Base-by-base conservation (phyloP, 2,113 vertebrate genomes). In the Clinocottus analis region DNA sequence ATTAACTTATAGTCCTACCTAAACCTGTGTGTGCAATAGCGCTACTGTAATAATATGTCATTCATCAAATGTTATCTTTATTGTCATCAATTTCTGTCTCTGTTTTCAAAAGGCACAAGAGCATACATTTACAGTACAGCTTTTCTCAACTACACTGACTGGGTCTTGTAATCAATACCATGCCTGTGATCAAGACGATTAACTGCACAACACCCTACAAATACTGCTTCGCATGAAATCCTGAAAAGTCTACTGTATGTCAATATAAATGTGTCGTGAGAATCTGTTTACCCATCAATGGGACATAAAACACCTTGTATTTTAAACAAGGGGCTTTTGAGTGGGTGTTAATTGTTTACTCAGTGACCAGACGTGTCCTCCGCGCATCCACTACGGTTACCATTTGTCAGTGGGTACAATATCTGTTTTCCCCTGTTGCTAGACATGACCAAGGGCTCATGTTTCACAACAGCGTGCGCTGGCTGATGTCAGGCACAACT, bases 391-490 rank as follows among this genome's bases (percentile, higher is more conserved):
- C 88, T 90, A 88, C 88, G 83, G 91, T 92, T 92, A 94, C 93
- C 58, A 3, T 69, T 84, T 65, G 80, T 72, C 64, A 65, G 78
- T 55, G 47, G 73, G 60, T 65, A 35, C 27, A 86, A 86, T 90
- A 92, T 94, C 93, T 88, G 74, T 88, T 95, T 93, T 82, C 93
- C 87, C 83, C 75, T 73, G 86, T 76, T 90, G 90, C 81, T 72
- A 87, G 80, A 75, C 79, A 65, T 80, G 77, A 58, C 85, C 63
- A 37, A 43, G 53, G 75, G 70, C 71, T 92, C 83, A 72, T 70
- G 65, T 94, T 93, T 88, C 93, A 19, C 73, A 85, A 85, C 60
- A 73, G 80, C 88, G 60, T 75, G 56, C 53, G n/a, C 62, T 59
- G 55, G 47, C 84, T 71, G 73, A 75, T 56, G 67, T 84, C 35